phyloP scores from a whole-genome alignment of 2,113 vertebrate genomes.

The Cervus canadensis region DNA sequence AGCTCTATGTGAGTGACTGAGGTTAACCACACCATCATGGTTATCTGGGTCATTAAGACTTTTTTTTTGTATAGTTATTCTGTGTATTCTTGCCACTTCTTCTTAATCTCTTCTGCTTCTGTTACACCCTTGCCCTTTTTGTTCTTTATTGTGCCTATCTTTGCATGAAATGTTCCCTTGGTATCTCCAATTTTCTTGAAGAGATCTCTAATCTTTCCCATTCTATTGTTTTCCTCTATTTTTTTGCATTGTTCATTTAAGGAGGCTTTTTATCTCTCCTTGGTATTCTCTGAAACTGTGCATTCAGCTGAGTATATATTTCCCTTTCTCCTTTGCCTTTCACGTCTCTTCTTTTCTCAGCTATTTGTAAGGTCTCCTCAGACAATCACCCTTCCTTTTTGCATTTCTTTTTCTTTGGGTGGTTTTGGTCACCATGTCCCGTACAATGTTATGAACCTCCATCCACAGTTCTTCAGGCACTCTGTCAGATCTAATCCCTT shows the following conservation, averaged over 20 bases:
- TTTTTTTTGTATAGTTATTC: not conserved
- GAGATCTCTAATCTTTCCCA: not conserved
- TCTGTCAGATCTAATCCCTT: not conserved
- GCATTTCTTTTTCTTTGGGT: not conserved
- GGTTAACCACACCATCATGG: not conserved
- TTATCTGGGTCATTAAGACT: not conserved
- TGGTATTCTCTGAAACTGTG: not conserved
- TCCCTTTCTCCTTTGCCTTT: not conserved
- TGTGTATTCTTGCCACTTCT: not conserved
- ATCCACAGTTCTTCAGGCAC: not conserved
- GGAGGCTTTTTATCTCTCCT: not conserved
- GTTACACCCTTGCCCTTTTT: not conserved
- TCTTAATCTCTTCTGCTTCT: not conserved
- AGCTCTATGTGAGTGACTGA: not conserved
- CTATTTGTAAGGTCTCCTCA: not conserved
- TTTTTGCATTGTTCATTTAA: not conserved
- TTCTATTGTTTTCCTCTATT: not conserved
- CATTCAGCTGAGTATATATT: not conserved
- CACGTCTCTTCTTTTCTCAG: not conserved
- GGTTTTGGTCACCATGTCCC: not conserved
- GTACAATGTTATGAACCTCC: not conserved
- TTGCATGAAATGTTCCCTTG: not conserved
- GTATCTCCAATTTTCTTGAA: not conserved
- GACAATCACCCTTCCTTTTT: not conserved
- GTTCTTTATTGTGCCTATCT: not conserved